Percentiles rank a stretch among this genome's conserved stretches.
Evolutionary conservation across 2,113 vertebrate species (phyloP).

Genomic region (Zosterops pallidus): DNA sequence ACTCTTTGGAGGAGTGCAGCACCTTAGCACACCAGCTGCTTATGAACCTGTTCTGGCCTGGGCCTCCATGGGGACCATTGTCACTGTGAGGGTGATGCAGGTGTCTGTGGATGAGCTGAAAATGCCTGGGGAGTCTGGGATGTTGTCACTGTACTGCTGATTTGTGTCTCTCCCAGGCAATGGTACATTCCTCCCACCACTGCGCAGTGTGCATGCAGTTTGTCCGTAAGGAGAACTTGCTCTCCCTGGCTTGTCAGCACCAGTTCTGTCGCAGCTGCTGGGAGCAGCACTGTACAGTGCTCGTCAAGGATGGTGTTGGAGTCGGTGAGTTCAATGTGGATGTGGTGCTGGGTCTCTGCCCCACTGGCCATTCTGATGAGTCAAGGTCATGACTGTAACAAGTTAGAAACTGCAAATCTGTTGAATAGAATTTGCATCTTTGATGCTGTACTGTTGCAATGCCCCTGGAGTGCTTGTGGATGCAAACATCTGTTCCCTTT

Average conservation of each 20-base stretch:
- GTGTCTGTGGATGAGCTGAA: neutral
- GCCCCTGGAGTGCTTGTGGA: neutral
- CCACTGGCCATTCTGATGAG: neutral
- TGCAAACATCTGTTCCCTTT: neutral
- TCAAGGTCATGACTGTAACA: neutral
- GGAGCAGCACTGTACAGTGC: slow-evolving; percentile 98
- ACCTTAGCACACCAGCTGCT: neutral
- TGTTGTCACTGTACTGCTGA: neutral
- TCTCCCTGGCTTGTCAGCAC: slow-evolving; percentile 95
- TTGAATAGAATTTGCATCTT: neutral
- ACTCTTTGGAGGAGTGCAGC: neutral
- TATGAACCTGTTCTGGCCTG: neutral
- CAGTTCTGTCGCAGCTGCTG: slow-evolving; percentile 98
- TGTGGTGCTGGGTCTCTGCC: neutral
- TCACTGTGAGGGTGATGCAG: neutral
- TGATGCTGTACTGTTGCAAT: neutral
- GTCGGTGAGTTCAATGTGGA: slow-evolving; percentile 83
- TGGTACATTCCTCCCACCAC: slow-evolving; percentile 87
- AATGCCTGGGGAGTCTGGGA: neutral
- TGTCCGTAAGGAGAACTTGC: slow-evolving; percentile 91
- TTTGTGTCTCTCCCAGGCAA: slow-evolving; percentile 62
- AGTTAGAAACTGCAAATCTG: neutral
- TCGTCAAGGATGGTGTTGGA: slow-evolving; percentile 95
- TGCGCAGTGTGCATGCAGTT: slow-evolving; percentile 98
- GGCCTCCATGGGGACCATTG: neutral